Base-by-base conservation (phyloP, 2,113 vertebrate species). In the Morphnarchus princeps region DNA sequence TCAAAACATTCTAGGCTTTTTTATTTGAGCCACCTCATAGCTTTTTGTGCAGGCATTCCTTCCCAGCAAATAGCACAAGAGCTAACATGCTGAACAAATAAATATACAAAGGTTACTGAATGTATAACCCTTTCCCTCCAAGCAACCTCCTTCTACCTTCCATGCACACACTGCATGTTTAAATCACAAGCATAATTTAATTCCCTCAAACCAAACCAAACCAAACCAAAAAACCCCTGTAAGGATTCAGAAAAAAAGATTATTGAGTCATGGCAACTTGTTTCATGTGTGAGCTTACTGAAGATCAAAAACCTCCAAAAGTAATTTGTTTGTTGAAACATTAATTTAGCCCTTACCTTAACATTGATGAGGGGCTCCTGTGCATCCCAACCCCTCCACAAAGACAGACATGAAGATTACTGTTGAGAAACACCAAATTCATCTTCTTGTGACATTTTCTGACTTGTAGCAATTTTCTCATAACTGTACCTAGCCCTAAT, bases 61-160 rank as follows among this genome's bases (percentile, higher is more conserved):
- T 96, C 94, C 45, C 82, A 96, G 93, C 87, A 97, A 95, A 97
- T 88, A 91, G 93, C 91, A 88, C 95, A 95, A 95, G 84, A 93
- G 45, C 93, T 91, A 91, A 87, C 81, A 92, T 77, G 91, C 93
- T 93, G 94, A 97, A 95, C 66, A 97, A 97, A 95, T 93, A 96
- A 94, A 95, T 93, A 90, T 16, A 73, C 42, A 94, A 87, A 94
- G 40, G 59, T 92, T 91, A 73, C 62, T 80, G 71, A 94, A 93
- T 50, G 40, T 78, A 77, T 54, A 95, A 88, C 45, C 47, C 54
- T 93, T 97, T 96, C 70, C 59, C 43, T 87, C 57, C 47, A 43
- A 89, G 70, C 71, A 90, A 25, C 50, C 81, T 90, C 49, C n/a
- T 72, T 80, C 42, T 77, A 72, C 73, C 84, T 92, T 89, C 54